Percentiles rank a stretch among this genome's conserved stretches.
Evolutionary conservation across 2,797 vertebrate species (phyloP).

Genomic region (Thaleichthys pacificus): DNA sequence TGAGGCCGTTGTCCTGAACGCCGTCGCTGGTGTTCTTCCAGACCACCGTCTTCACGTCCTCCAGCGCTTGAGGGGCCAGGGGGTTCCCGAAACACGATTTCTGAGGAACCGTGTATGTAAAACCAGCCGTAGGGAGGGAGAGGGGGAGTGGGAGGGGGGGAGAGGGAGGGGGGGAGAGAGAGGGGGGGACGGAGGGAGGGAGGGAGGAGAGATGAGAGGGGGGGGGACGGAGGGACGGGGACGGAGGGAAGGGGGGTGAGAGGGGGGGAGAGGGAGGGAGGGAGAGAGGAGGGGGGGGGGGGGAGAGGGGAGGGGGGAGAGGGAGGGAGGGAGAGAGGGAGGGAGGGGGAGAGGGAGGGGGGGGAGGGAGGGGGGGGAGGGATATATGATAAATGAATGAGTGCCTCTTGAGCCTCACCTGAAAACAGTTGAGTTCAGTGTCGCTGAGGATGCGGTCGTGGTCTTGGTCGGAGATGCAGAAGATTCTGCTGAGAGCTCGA

Average conservation of each 20-base stretch:
- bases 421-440: constrained; percentile 91
- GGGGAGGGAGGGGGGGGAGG: no score
- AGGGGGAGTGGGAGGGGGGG: constrained; percentile 11
- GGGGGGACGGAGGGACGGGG: no score
- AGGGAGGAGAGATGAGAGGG: no score
- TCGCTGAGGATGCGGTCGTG: constrained; percentile 93
- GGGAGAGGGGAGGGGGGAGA: no score
- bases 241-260: no score
- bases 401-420: constrained; percentile 72
- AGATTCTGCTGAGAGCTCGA: constrained; percentile 88
- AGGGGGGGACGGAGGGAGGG: no score
- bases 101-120: constrained; percentile 59
- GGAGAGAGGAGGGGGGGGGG: no score
- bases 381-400: neutral
- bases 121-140: constrained; percentile 12
- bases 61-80: constrained; percentile 91
- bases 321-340: no score
- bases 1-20: constrained; percentile 88
- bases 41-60: constrained; percentile 96
- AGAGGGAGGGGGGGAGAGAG: neutral
- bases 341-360: no score
- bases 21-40: constrained; percentile 92
- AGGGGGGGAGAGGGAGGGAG: neutral
- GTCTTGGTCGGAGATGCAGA: constrained; percentile 93
- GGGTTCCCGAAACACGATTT: constrained; percentile 95